These are phyloP conservation scores for Sterrhoptilus dennistouni DNA, from an alignment of 2,113 vertebrate genomes.

Conservation along the genomic window DNA sequence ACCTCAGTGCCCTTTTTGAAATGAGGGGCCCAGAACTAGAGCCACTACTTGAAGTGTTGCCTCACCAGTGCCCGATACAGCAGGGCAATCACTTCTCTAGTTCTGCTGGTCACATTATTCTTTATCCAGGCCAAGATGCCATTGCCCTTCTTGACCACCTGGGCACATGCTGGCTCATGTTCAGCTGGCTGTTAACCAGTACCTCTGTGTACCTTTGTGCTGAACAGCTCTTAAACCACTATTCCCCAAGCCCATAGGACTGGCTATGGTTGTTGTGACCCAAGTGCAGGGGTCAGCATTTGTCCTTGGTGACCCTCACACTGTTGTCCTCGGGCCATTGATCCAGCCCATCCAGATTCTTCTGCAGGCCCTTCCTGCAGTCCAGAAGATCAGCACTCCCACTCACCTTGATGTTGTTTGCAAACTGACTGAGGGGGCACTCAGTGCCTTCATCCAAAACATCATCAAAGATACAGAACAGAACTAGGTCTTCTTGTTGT, in stretches of 20 bases:
- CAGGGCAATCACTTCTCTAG: not conserved
- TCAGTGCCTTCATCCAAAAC: not conserved
- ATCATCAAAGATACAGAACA: too few relatives aligned
- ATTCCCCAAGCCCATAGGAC: not conserved
- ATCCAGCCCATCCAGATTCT: not conserved
- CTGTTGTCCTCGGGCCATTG: not conserved
- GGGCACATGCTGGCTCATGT: not conserved
- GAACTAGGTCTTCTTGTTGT: not conserved
- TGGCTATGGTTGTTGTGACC: not conserved
- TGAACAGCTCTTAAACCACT: not conserved
- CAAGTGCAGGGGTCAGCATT: not conserved
- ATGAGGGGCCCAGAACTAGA: not conserved
- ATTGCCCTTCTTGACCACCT: not conserved
- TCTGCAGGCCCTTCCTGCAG: not conserved
- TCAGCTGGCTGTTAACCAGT: not conserved
- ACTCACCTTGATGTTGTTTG: not conserved
- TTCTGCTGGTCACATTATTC: not conserved
- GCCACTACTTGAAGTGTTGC: too few relatives aligned
- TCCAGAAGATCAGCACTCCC: too few relatives aligned
- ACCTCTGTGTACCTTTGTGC: rapidly evolving
- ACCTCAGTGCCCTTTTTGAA: not conserved
- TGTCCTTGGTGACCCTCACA: not conserved
- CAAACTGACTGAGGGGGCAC: not conserved
- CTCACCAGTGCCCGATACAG: not conserved
- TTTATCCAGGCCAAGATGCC: not conserved